phyloP scores from a whole-genome alignment of 2,797 vertebrate genomes.

The Zonotrichia albicollis region DNA sequence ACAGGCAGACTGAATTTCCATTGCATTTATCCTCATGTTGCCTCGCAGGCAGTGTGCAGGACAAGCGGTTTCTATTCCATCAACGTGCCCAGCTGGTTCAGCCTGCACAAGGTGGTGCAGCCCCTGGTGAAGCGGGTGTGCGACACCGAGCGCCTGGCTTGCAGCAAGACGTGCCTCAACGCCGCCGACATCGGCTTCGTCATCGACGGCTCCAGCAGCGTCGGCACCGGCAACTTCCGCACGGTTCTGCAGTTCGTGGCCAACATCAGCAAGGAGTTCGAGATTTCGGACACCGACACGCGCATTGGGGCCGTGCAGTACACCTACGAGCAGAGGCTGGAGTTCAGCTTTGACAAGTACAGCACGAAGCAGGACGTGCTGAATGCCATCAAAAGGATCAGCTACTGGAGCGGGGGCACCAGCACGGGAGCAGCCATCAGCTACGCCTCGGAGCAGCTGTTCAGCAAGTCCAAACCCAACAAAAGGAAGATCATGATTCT shows the following conservation, averaged over 20 bases:
- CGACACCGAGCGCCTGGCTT: constrained; percentile 86
- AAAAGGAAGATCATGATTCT: constrained; percentile 98
- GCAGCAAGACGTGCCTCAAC: constrained; percentile 98
- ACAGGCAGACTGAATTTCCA: background rate
- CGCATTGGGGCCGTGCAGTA: constrained; percentile 94
- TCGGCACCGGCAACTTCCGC: constrained; percentile 94
- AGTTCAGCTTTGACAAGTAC: constrained; percentile 91
- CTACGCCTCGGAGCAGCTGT: constrained; percentile 89
- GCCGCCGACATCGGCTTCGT: constrained; percentile 94
- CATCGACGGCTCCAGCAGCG: constrained; percentile 96
- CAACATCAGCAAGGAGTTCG: constrained; percentile 93
- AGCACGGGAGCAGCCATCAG: constrained; percentile 96
- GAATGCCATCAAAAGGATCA: constrained; percentile 89
- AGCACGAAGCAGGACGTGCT: constrained; percentile 87
- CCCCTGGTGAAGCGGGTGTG: constrained; percentile 92
- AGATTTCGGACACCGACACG: constrained; percentile 96
- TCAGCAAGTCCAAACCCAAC: constrained; percentile 95
- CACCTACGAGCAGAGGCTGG: constrained; percentile 95
- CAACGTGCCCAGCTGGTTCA: constrained; percentile 90
- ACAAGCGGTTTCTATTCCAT: constrained; percentile 90
- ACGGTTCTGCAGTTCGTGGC: constrained; percentile 95
- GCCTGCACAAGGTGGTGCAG: constrained; percentile 86
- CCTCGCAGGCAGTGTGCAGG: constrained; percentile 90
- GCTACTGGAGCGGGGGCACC: constrained; percentile 97
- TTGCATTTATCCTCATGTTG: background rate